Evolutionary conservation across 2,797 vertebrate species (phyloP), one percentile per base, ranked within the genome.

Genomic region (Propithecus deckenii): DNA sequence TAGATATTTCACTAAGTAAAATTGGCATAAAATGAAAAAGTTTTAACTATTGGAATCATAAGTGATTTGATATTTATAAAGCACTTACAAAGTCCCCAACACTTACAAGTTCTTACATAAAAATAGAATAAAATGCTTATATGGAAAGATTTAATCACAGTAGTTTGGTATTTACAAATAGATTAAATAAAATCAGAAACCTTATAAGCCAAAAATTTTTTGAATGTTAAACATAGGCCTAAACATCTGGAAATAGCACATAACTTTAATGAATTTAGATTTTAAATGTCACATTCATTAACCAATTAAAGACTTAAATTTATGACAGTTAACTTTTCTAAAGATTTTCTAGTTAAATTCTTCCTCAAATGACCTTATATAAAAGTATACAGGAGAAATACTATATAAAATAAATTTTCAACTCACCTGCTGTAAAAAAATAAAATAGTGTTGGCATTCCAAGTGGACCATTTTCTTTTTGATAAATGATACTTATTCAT

Each of bases 271-370:
- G 9, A 92, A 69, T 86, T 93, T 78, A 89, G 46, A 94, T 78
- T 86, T 92, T 91, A 84, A 95, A 81, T 95, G 38, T 93, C 48
- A 95, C 13, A 95, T 72, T 94, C 74, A 95, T 52, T 91, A 96
- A 86, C 91, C 59, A 94, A 41, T 74, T 75, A 76, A 80, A 79
- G 55, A 69, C 83, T 87, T 85, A 61, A 67, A 52, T 85, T 94
- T 84, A 78, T 87, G 43, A 97, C 25, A 80, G 15, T 67, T 95
- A 97, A 89, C 25, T 90, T 97, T 94, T 46, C 50, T 76, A 79
- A 95, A 91, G 55, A 79, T 76, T 89, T 72, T 95, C 41, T 74
- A 69, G 38, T 94, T 94, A 91, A 90, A 94, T 32, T 14, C 65
- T 94, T 94, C 25, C 38, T 91, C 71, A 28, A 84, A 72, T 63